These are phyloP conservation scores for Protonibea diacanthus DNA, from an alignment of 2,797 vertebrate species.

Conservation along the genomic window DNA sequence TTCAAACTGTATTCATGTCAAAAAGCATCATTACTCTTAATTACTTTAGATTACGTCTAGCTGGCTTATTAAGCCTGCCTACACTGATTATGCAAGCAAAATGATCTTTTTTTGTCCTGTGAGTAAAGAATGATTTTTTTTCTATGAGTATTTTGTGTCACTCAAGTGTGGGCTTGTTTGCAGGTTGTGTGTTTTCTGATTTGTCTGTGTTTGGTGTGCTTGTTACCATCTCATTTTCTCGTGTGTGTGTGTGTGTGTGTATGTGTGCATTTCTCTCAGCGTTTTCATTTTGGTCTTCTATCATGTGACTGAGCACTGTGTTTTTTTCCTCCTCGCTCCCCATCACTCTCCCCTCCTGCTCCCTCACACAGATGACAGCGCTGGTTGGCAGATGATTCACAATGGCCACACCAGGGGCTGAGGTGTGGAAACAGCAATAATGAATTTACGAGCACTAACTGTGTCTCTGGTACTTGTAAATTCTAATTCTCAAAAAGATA, in stretches of 20 bases:
- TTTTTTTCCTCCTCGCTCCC: constrained; percentile 7
- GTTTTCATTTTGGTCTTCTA: constrained; percentile 7
- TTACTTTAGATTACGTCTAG: constrained; percentile 79
- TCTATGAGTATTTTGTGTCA: constrained; percentile 12
- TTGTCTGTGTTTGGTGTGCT: neutral
- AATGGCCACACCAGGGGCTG: constrained; percentile 20
- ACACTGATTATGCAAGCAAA: constrained; percentile 86
- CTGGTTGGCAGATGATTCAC: constrained; percentile 48
- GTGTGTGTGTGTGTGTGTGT: neutral
- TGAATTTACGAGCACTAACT: constrained; percentile 52
- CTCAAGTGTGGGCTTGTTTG: constrained; percentile 16
- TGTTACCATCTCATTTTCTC: constrained; percentile 23
- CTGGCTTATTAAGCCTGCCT: constrained; percentile 56
- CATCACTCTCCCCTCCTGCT: constrained; percentile 28
- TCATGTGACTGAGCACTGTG: constrained; percentile 16
- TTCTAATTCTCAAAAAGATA: constrained; percentile 50
- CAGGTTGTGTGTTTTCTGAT: neutral
- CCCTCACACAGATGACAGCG: constrained; percentile 56
- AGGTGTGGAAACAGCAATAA: constrained; percentile 44
- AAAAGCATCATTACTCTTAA: constrained; percentile 92
- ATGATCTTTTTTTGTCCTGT: constrained; percentile 75
- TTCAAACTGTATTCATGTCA: constrained; percentile 87
- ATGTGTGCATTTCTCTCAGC: neutral
- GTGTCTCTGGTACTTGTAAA: constrained; percentile 43
- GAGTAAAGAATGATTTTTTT: constrained; percentile 1